These are phyloP conservation scores for Cheilinus undulatus DNA, from an alignment of 2,113 vertebrate species.

Conservation along the genomic window DNA sequence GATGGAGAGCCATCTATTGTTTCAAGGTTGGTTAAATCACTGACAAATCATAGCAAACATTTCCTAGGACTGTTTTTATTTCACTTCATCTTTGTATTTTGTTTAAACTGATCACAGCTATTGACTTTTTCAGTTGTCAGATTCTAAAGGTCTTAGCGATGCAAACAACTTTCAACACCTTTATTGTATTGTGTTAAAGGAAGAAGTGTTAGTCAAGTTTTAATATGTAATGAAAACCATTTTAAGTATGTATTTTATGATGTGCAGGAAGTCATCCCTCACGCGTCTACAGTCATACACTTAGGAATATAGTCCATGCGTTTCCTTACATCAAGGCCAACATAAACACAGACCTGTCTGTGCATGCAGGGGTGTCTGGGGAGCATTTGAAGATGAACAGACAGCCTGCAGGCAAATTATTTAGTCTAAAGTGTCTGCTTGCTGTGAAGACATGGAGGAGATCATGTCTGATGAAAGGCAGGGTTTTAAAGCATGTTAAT, in stretches of 20 bases:
- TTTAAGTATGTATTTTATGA: not conserved
- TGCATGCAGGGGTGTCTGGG: constrained; percentile 41
- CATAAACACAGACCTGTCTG: constrained; percentile 69
- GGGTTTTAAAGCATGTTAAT: constrained; percentile 12
- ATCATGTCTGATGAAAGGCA: constrained; percentile 62
- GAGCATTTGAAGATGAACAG: constrained; percentile 35
- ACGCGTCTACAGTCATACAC: constrained; percentile 42
- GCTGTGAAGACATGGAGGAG: constrained; percentile 43
- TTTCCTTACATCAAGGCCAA: constrained; percentile 67
- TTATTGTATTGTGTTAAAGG: not conserved
- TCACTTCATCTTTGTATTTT: not conserved
- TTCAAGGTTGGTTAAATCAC: too few relatives aligned
- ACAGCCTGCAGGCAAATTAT: constrained; percentile 55
- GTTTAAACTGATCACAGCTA: not conserved
- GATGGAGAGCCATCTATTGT: too few relatives aligned
- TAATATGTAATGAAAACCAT: not conserved
- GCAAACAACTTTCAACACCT: not conserved
- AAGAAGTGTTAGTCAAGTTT: not conserved
- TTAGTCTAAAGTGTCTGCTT: constrained; percentile 62
- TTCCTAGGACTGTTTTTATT: too few relatives aligned
- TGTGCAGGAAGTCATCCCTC: constrained; percentile 10
- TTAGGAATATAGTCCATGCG: constrained; percentile 42
- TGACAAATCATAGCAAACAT: too few relatives aligned
- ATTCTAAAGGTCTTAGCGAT: not conserved
- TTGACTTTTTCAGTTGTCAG: not conserved